These are phyloP conservation scores for Drosophila borborema DNA, from an alignment of 2,888 invertebrate genomes.

Conservation along the genomic window DNA sequence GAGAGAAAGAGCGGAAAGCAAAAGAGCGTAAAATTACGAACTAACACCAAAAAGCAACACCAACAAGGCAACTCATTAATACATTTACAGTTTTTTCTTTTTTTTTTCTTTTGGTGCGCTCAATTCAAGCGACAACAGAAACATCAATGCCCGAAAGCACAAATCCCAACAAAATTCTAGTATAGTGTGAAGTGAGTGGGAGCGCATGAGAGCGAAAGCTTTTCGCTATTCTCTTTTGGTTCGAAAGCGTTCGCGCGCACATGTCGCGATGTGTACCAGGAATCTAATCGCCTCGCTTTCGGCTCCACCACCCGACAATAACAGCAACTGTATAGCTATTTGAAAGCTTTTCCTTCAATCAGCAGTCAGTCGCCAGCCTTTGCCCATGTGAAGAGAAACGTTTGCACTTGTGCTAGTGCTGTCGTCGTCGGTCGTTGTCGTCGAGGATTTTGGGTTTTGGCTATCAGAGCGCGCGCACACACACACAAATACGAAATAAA, in stretches of 20 bases:
- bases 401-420: constrained; percentile 65
- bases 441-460: constrained; percentile 77
- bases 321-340: constrained; percentile 56
- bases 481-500: constrained; percentile 22
- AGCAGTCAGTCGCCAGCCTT: constrained; percentile 72
- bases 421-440: constrained; percentile 52
- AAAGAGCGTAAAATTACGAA: constrained; percentile 11
- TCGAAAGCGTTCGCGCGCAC: constrained; percentile 51
- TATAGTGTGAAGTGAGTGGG: constrained; percentile 9
- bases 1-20: constrained; percentile 2
- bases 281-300: constrained; percentile 56
- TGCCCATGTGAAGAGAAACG: constrained; percentile 73
- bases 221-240: constrained; percentile 41
- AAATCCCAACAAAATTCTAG: constrained; percentile 39
- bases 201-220: constrained; percentile 30
- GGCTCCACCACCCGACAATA: constrained; percentile 17
- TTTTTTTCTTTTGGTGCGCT: constrained; percentile 4
- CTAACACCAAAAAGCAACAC: constrained; percentile 2
- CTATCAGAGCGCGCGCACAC: constrained; percentile 62
- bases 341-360: constrained; percentile 62
- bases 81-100: constrained; percentile 21
- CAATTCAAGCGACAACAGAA: constrained; percentile 10
- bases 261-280: constrained; percentile 68
- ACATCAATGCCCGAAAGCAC: constrained; percentile 28
- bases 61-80: constrained; percentile 30